These are phyloP conservation scores for Bombus impatiens DNA, from an alignment of 1,140 invertebrate species.

Conservation along the genomic window DNA sequence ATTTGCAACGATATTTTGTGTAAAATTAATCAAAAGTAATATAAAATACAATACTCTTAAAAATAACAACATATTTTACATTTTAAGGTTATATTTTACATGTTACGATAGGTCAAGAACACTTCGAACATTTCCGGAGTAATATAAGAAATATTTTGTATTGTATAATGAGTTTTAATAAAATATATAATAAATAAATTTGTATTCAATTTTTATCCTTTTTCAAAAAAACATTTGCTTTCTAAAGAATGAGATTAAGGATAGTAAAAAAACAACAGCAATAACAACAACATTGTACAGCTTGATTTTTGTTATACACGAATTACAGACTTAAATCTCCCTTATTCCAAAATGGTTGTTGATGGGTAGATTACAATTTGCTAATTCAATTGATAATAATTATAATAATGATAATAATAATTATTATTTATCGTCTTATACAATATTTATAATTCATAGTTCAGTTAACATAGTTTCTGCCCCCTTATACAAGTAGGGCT, in stretches of 20 bases:
- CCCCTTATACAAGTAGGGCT: constrained; percentile 42
- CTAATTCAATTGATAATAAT: constrained; percentile 64
- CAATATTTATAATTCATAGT: constrained; percentile 72
- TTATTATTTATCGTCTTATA: constrained; percentile 72
- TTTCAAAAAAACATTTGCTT: background rate
- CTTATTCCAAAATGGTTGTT: constrained; percentile 50
- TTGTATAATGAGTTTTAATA: background rate
- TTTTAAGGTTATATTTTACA: constrained; percentile 40
- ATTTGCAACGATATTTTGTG: background rate
- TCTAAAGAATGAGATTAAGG: constrained; percentile 39
- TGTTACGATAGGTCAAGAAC: background rate
- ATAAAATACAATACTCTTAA: constrained; percentile 20
- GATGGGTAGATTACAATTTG: constrained; percentile 60
- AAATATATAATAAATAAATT: constrained; percentile 6
- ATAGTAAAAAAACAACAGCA: constrained; percentile 60
- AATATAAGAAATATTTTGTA: background rate
- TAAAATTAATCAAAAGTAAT: constrained; percentile 33
- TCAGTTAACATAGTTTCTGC: constrained; percentile 65
- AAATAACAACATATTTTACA: constrained; percentile 24
- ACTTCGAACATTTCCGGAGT: background rate
- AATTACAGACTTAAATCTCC: constrained; percentile 66
- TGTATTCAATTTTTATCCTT: background rate
- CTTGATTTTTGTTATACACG: constrained; percentile 66
- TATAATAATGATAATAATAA: constrained; percentile 67
- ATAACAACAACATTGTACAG: constrained; percentile 65